Percentiles rank a stretch among this genome's conserved stretches.
Evolutionary conservation across 1,140 invertebrate species (phyloP).

Genomic region (Diorhabda carinulata): DNA sequence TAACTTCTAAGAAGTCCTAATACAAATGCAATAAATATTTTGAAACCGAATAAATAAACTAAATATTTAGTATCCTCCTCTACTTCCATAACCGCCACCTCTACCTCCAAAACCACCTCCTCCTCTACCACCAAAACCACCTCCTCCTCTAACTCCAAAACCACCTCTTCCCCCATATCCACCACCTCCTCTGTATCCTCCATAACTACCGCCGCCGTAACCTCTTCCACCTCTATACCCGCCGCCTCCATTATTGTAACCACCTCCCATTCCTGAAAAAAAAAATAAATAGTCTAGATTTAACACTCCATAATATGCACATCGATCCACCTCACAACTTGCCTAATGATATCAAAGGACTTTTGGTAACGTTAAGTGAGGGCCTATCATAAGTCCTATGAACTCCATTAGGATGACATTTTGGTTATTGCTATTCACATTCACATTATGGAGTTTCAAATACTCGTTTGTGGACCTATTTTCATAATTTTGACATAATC

Average conservation of each 20-base stretch:
- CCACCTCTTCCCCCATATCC: slow-evolving; percentile 23
- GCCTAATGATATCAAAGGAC: no score
- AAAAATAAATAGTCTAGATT: not conserved
- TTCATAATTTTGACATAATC: no score
- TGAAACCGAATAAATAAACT: not conserved
- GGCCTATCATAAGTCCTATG: no score
- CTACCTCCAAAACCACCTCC: slow-evolving; percentile 17
- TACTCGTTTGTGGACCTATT: no score
- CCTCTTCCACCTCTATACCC: slow-evolving; percentile 22
- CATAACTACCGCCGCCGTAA: slow-evolving; percentile 15
- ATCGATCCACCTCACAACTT: no score
- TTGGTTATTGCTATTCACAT: no score
- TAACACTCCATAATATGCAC: no score
- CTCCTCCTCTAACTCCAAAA: slow-evolving; percentile 19
- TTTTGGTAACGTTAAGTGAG: no score
- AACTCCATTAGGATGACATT: no score
- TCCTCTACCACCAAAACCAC: slow-evolving; percentile 15
- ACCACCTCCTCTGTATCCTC: slow-evolving; percentile 22
- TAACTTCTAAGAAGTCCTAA: no score
- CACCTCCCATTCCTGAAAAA: not conserved
- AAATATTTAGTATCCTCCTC: slow-evolving; percentile 14
- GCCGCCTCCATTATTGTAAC: slow-evolving; percentile 13
- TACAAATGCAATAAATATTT: not conserved
- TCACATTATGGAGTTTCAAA: no score
- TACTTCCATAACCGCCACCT: slow-evolving; percentile 18